Base-by-base conservation (phyloP, 2,888 invertebrate genomes). In the Stenodera caucasica region DNA sequence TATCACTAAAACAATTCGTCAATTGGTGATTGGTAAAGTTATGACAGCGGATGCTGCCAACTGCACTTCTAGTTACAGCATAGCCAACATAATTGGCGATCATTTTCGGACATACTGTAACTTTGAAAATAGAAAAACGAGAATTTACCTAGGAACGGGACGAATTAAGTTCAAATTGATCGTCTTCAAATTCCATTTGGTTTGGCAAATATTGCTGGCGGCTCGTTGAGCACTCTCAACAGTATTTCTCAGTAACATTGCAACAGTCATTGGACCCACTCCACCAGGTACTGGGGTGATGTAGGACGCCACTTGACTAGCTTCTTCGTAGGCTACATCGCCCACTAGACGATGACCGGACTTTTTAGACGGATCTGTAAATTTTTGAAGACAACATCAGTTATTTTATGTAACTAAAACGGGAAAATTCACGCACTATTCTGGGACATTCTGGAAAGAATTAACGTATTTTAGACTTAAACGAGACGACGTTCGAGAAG, bases 231-330 rank as follows among this genome's bases (percentile, higher is more conserved):
- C 96, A 54, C 95, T 90, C 67, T 90, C 84, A 33, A 96, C 91
- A 0, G 97, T 98, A 82, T 99, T 99, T 72, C 88, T 88, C 94
- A 97, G 94, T 32, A 96, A 82, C 96, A 98, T 98, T 18, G 97
- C 96, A 66, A 97, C 99, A 0, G 99, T 99, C 97, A 99, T 98
- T 14, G 98, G 99, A 0, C 99, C 99, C 62, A 99, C 98, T 64
- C 99, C 99, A 58, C 94, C 93, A 11, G 96, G 95, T 53, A 98
- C 98, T 4, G 98, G 97, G 23, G 98, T 98, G 74, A 98, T 92
- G 81, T 88, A 89, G 0, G 92, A 88, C 14, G 98, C 97, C 63
- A 92, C 89, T 69, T 86, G 80, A 68, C 85, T 83, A 5, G 91
- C 97, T 77, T 91, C 92, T 18, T 83, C 85, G 82, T 88, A 98